Evolutionary conservation across 1,140 invertebrate species (phyloP), one percentile per base, ranked within the genome.

Genomic region (Halyomorpha halys): DNA sequence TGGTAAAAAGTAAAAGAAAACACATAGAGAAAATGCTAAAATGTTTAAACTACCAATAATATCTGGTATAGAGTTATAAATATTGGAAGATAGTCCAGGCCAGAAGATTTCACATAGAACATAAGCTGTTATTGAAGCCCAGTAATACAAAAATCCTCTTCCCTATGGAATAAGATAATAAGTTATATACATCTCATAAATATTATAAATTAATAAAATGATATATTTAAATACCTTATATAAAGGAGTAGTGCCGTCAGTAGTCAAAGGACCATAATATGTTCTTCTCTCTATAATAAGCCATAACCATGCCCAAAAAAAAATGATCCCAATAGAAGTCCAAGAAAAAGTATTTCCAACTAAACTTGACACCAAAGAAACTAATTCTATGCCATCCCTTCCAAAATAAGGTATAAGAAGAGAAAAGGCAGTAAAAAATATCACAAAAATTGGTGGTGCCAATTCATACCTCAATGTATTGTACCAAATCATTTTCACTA

Each of bases 91-190:
- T 8, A 76, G 59, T 0, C 63, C 27, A 0, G 74, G 74, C 23
- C 67, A 44, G 14, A 61, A 39, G 23, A 64, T 61, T 18, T 72
- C 66, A 2, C 79, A 39, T 0, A 70, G 19, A 4, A 72, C 61
- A 62, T 78, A 78, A 14, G 70, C 65, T 27, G 66, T 54, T 60
- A 81, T 71, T 11, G 76, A 76, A 5, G 75, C 70, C 14, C 74
- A 62, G 69, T 77, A 83, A 70, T 78, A 81, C 27, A 74, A 56
- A 64, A 82, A 76, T 2, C 81, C 81, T 70, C 82, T 82, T 67
- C 78, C 79, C 68, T 73, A 65, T 11, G 11, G 34, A 39, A 39
- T 39, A 13, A 39, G 34, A 13, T 11, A 39, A 39, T 13, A 39
- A 30, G 11, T 39, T 11, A 39, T 6, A 11, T 39, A 13, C n/a